phyloP scores from a whole-genome alignment of 2,797 vertebrate species.

The Distichodus sexfasciatus region DNA sequence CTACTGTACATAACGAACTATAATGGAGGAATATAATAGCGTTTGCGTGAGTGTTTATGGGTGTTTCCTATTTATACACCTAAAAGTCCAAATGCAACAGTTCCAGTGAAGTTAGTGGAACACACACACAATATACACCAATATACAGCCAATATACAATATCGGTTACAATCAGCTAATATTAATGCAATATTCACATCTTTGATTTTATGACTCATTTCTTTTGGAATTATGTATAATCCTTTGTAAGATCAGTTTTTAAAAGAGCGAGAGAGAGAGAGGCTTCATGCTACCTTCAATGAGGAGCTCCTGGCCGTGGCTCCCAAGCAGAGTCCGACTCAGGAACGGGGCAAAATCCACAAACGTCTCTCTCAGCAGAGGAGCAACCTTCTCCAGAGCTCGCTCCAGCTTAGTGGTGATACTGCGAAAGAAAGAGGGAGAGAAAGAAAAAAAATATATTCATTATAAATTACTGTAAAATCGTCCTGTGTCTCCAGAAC shows the following conservation, averaged over 20 bases:
- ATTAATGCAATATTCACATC: too few species aligned
- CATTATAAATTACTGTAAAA: too few species aligned
- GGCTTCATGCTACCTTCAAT: constrained; percentile 99
- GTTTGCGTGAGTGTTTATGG: background rate
- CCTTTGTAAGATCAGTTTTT: too few species aligned
- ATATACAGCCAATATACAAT: too few species aligned
- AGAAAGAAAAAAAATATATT: constrained; percentile 32
- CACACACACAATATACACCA: constrained; percentile 11
- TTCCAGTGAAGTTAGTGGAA: background rate
- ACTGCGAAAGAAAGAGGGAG: constrained; percentile 53
- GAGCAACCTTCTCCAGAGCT: constrained; percentile 91
- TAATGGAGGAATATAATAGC: constrained; percentile 4
- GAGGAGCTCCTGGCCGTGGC: constrained; percentile 95
- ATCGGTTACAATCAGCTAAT: too few species aligned
- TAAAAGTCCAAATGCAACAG: background rate
- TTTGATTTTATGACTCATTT: too few species aligned
- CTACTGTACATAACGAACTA: too few species aligned
- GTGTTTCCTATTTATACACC: background rate
- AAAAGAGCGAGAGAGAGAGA: too few species aligned
- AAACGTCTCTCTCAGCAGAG: constrained; percentile 94
- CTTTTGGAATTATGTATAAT: too few species aligned
- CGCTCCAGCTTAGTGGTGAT: constrained; percentile 78
- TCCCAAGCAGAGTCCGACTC: constrained; percentile 94
- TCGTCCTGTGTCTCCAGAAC: too few species aligned
- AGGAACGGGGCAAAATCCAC: constrained; percentile 98